Evolutionary conservation across 2,888 invertebrate genomes (phyloP), one percentile per base, ranked within the genome.

Genomic region (Trachelus stipa): DNA sequence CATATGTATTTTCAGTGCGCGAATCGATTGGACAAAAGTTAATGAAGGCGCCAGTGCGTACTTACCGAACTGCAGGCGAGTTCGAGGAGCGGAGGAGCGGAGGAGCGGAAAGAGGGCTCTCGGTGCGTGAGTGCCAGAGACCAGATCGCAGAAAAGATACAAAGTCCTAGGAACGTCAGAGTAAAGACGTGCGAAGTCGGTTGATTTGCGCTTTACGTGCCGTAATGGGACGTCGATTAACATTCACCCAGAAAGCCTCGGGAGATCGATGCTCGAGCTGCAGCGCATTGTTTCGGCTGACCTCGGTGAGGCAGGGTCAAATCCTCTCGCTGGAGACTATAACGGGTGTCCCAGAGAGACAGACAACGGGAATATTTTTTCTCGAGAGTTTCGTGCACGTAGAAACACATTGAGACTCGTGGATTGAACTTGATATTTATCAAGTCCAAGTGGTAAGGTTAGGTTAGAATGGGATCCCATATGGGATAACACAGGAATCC

Each of bases 181-280:
- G 40, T 40, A 0, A 15, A 40, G 40, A 1, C 40, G 6, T 15
- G 15, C 4, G 3, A 33, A 12, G 71, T 12, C 71, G 11, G 3
- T 30, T 30, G 31, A 71, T 71, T 71, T 15, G 31, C 71, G 71
- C 12, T 30, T 34, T 34, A 12, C 33, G 79, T 34, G 74, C 73
- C 76, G 77, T 76, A 74, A 76, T 78, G 73, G 73, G 69, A 77
- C 77, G 73, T 77, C 79, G 76, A 79, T 80, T 77, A 79, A 79
- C 79, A 76, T 80, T 80, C 78, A 79, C 78, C 77, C 73, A 78
- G 79, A 80, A 76, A 77, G 77, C 12, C 76, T 68, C 56, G 73
- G 31, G 74, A 34, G 68, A 77, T 74, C 81, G 78, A 79, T 80
- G 74, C 73, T 37, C 78, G 34, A 35, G 69, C 76, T 73, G 74